Percentiles rank a stretch among this genome's conserved stretches.
phyloP scores from a whole-genome alignment of 2,113 vertebrate species.

The Phalacrocorax aristotelis region DNA sequence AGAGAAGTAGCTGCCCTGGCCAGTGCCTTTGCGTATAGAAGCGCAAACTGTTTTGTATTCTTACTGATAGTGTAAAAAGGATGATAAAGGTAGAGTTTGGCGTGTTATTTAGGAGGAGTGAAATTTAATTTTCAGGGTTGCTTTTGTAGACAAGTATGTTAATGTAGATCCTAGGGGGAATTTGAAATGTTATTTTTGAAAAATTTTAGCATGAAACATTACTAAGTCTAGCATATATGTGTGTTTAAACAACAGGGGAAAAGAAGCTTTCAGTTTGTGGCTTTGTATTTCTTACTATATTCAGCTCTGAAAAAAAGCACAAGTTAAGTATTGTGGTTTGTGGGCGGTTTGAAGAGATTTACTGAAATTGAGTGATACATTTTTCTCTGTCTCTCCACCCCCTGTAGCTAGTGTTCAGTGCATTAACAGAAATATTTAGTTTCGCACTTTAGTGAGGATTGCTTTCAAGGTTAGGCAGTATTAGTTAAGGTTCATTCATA shows the following conservation, averaged over 20 bases:
- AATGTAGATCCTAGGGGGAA: not conserved
- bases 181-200: not conserved
- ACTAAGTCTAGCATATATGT: not conserved
- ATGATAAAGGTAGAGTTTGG: not conserved
- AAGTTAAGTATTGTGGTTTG: not conserved
- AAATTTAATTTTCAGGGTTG: not conserved
- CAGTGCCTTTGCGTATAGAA: not conserved
- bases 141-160: not conserved
- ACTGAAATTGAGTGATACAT: not conserved
- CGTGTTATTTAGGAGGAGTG: not conserved
- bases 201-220: not conserved
- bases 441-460: not conserved
- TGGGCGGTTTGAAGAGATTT: slow-evolving; percentile 26
- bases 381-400: not conserved
- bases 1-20: not conserved
- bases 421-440: not conserved
- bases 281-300: not conserved
- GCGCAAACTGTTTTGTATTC: not conserved
- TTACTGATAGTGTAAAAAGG: not conserved
- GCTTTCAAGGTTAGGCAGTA: not conserved
- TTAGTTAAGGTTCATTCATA: not conserved
- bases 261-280: not conserved
- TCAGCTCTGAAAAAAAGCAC: not conserved
- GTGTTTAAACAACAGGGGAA: not conserved
- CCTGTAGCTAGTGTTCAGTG: not conserved